Evolutionary conservation across 2,797 vertebrate genomes (phyloP), one percentile per base, ranked within the genome.

Genomic region (Cryptoprocta ferox): DNA sequence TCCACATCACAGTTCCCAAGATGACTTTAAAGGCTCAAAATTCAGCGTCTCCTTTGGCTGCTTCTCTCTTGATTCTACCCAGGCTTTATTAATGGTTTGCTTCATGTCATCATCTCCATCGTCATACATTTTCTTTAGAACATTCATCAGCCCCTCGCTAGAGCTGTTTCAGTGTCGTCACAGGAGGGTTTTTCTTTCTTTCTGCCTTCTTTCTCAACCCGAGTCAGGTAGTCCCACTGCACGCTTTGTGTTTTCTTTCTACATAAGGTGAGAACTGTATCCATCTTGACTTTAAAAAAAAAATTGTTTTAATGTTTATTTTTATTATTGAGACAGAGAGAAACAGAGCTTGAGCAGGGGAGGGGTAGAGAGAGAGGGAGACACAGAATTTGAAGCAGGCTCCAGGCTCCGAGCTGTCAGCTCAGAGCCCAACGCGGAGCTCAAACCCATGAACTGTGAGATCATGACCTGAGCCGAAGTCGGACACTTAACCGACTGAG

Each of bases 101-200:
- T 42, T 73, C 39, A 15, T 30, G 26, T 73, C 71, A 28, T 73
- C 71, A 45, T 32, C 42, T 48, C 42, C 73, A 32, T 75, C 99
- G 0, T 99, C 98, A 80, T 99, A 99, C 96, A 99, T 99, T 98
- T 99, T 99, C 98, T 99, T 99, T 93, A 99, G 97, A 98, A 99
- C 99, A 98, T 94, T 99, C 99, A 99, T 99, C 59, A 99, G 98
- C 61, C 99, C 99, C 0, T 99, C 99, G 45, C 99, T 99, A 45
- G 99, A 97, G 99, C 99, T 45, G 99, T 98, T 8, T 99, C 99
- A 13, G 98, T 98, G 37, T 99, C 99, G 37, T 99, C 99, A 0
- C 99, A 98, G 59, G 98, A 98, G 90, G 99, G 98, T 95, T 99
- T 99, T 98, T 99, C 99, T 98, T 99, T 99, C 35, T 99, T 99